Evolutionary conservation across 1,140 invertebrate genomes (phyloP).

Genomic region (Hylaeus volcanicus): DNA sequence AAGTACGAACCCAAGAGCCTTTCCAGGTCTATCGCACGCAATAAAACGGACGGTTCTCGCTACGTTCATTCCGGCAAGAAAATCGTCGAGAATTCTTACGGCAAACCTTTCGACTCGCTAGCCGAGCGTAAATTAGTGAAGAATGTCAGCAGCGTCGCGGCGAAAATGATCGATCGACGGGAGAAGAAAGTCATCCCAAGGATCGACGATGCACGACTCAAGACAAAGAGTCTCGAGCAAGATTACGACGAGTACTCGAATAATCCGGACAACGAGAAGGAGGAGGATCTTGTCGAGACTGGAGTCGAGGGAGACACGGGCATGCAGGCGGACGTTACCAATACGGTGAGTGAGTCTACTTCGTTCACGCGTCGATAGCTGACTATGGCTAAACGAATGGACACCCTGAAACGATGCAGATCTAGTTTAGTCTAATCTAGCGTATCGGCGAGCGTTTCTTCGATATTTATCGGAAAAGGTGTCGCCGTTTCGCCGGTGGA

Average conservation of each 20-base stretch:
- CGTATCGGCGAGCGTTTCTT: too few relatives aligned
- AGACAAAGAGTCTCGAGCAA: constrained; percentile 70
- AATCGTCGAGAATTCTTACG: constrained; percentile 10
- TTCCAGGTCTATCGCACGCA: constrained; percentile 11
- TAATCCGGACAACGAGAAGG: constrained; percentile 66
- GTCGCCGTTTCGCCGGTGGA: not conserved
- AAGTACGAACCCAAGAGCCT: constrained; percentile 58
- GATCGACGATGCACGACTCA: constrained; percentile 28
- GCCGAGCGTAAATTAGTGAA: constrained; percentile 24
- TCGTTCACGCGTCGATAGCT: too few relatives aligned
- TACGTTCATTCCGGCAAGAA: not conserved
- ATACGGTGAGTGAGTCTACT: constrained; percentile 61
- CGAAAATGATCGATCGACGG: constrained; percentile 8
- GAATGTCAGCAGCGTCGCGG: not conserved
- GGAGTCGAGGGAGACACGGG: constrained; percentile 49
- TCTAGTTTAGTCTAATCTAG: too few relatives aligned
- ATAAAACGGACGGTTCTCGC: not conserved
- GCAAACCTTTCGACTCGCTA: not conserved
- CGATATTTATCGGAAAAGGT: not conserved
- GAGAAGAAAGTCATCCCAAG: constrained; percentile 27
- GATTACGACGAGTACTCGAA: constrained; percentile 73
- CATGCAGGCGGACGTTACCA: constrained; percentile 71
- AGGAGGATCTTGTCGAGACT: constrained; percentile 62
- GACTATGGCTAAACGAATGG: too few relatives aligned
- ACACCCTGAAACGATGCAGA: too few relatives aligned